Base-by-base conservation (phyloP, 2,113 vertebrate species). In the Bagarius yarrelli region DNA sequence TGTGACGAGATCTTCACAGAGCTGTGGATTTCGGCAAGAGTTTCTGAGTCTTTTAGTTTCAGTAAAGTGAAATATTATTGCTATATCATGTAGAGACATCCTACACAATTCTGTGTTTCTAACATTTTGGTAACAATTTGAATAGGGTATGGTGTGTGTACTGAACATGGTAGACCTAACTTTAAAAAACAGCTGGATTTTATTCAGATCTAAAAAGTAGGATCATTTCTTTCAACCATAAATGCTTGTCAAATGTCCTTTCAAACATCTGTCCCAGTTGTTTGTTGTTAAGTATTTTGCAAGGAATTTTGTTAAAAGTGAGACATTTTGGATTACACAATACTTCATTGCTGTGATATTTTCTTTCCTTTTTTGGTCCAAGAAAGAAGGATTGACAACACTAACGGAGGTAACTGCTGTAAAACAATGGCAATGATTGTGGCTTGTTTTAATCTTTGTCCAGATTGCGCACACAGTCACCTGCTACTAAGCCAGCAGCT, bases 401-500 rank as follows among this genome's bases (percentile, higher is more conserved):
- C 27, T 34, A 66, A 53, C 15, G 12, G 4, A 70, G 19, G 34
- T 14, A 55, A 19, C 18, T 40, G 77, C 30, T 40, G 47, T 40
- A 50, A 59, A 80, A 80, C 67, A 71, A 71, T 50, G 55, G 32
- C 40, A 16, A 50, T 71, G 36, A 80, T 80, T 71, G 25, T 50
- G 67, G 44, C 67, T 71, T 40, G 9, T 50, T 47, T 60, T 34
- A 71, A 71, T 60, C 6, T 53, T 32, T 71, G 27, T 72, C 47
- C 8, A 4, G 8, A 52, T 52, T 27, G 30, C 1, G 15, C 15
- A 55, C 12, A 60, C 34, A 61, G 21, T 56, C 63, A 56, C 52
- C 11, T 56, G 21, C 61, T 67, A 79, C 64, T 70, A 70, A 79
- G 32, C 53, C 52, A 57, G 27, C 78, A 79, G 78, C 78, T 79